Conservation (phyloP, 2,888 invertebrate genomes). For the Willowsia nigromaculata region DNA sequence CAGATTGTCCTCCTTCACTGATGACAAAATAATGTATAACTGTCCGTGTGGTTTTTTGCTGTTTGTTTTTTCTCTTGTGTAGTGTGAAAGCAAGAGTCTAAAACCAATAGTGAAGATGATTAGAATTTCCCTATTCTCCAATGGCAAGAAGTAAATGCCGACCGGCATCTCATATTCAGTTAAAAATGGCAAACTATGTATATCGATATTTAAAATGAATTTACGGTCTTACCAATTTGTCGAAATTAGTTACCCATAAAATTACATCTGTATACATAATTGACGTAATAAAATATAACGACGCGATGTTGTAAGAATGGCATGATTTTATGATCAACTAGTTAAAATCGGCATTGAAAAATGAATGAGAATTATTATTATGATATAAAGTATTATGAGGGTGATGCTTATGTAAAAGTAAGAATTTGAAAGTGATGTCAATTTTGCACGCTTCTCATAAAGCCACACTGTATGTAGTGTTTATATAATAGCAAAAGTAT, state of each 20-base stretch:
- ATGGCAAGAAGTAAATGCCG: too few species aligned
- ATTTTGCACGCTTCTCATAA: neutral
- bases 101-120: too few species aligned
- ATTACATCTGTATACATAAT: neutral
- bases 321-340: neutral
- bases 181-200: too few species aligned
- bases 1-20: neutral
- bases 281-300: neutral
- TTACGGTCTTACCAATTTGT: too few species aligned
- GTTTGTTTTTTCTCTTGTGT: too few species aligned
- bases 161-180: too few species aligned
- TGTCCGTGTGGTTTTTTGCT: too few species aligned
- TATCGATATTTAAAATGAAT: too few species aligned
- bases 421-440: slow-evolving; percentile 7
- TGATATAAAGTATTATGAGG: neutral
- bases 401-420: neutral
- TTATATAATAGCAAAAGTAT: slow-evolving; percentile 26
- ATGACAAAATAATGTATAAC: neutral
- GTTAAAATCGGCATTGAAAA: slow-evolving; percentile 8
- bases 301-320: neutral
- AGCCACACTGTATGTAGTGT: neutral
- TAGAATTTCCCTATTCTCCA: too few species aligned
- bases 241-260: too few species aligned
- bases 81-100: too few species aligned
- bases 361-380: neutral